Evolutionary conservation across 2,888 invertebrate species (phyloP).

Genomic region (Macaria notata): DNA sequence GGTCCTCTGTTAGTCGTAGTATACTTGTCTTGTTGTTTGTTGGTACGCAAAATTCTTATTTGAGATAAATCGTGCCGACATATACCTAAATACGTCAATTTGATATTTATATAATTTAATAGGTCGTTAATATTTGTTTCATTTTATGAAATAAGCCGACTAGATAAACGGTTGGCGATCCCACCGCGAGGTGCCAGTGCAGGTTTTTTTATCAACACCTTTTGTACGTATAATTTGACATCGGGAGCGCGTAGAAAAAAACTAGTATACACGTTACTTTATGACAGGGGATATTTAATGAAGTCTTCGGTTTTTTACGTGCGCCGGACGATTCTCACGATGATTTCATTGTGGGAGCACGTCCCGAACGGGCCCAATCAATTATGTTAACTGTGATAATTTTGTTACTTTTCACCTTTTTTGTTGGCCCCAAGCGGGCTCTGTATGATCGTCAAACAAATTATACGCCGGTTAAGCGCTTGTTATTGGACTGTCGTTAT

Average conservation of each 20-base stretch:
- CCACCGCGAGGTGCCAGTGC: slow-evolving; percentile 53
- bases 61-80: too few relatives aligned
- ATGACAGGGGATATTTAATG: slow-evolving; percentile 82
- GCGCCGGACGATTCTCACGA: slow-evolving; percentile 66
- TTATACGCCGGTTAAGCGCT: slow-evolving; percentile 70
- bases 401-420: slow-evolving; percentile 48
- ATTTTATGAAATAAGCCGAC: background rate
- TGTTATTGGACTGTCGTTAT: slow-evolving; percentile 51
- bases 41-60: too few relatives aligned
- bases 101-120: too few relatives aligned
- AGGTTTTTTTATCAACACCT: slow-evolving; percentile 78
- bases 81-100: too few relatives aligned
- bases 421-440: slow-evolving; percentile 43
- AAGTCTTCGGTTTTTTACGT: slow-evolving; percentile 69
- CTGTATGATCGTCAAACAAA: slow-evolving; percentile 68
- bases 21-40: too few relatives aligned
- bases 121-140: too few relatives aligned
- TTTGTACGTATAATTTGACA: slow-evolving; percentile 80
- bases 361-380: slow-evolving; percentile 75
- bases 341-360: slow-evolving; percentile 69
- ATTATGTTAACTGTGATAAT: slow-evolving; percentile 80
- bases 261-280: slow-evolving; percentile 77
- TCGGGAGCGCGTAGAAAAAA: slow-evolving; percentile 75
- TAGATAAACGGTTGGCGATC: slow-evolving; percentile 64
- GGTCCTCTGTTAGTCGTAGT: too few relatives aligned